These are phyloP conservation scores for Luffia ferchaultella DNA, from an alignment of 2,888 invertebrate species.

Conservation along the genomic window DNA sequence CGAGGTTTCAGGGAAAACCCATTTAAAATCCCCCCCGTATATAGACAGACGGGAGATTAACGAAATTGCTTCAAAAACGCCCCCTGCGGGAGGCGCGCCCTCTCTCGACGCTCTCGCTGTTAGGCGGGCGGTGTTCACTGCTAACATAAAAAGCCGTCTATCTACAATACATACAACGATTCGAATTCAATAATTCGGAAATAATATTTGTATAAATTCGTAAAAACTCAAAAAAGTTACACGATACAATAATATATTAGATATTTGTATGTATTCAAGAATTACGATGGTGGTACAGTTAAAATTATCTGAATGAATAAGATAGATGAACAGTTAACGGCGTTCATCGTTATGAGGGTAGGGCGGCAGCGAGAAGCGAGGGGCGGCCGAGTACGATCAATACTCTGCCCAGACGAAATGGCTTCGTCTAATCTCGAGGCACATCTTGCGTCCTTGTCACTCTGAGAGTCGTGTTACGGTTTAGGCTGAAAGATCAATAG, in stretches of 20 bases:
- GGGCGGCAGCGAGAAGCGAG: not conserved
- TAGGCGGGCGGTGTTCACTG: slow-evolving; percentile 6
- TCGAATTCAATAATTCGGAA: too few species aligned
- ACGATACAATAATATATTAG: too few species aligned
- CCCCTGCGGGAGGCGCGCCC: slow-evolving; percentile 14
- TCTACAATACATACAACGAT: too few species aligned
- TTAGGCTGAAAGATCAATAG: not conserved
- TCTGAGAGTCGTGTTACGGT: slow-evolving; percentile 18
- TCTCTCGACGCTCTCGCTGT: slow-evolving; percentile 8
- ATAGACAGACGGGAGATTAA: slow-evolving; percentile 49
- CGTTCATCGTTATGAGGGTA: not conserved
- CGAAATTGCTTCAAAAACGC: slow-evolving; percentile 37
- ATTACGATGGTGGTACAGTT: not conserved
- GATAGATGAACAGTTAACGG: not conserved
- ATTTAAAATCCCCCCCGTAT: slow-evolving; percentile 34
- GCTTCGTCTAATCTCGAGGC: slow-evolving; percentile 39
- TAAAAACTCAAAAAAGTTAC: too few species aligned
- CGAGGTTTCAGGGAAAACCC: slow-evolving; percentile 24
- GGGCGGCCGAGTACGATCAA: slow-evolving; percentile 16
- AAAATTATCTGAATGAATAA: not conserved
- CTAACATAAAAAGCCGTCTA: not conserved
- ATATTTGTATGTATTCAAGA: too few species aligned
- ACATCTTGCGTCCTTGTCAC: slow-evolving; percentile 52
- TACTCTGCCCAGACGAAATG: slow-evolving; percentile 17
- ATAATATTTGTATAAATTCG: too few species aligned